These are phyloP conservation scores for Heterodera filipjevi DNA, from an alignment of 2,888 invertebrate species.

Conservation along the genomic window DNA sequence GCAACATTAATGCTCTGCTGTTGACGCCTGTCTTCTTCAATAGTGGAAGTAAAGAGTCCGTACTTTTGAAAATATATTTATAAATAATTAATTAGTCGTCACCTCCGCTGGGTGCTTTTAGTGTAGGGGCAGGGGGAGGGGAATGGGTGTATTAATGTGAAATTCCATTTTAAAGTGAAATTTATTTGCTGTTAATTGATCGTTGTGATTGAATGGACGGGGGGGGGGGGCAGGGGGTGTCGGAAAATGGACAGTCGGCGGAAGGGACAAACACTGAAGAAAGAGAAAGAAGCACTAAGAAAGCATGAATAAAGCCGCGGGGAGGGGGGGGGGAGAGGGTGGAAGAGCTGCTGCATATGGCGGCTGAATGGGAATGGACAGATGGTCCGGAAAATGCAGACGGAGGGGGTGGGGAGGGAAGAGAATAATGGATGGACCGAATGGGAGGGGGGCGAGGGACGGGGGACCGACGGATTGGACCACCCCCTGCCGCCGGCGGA, in stretches of 20 bases:
- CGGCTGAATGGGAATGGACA: background rate
- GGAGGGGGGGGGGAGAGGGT: background rate
- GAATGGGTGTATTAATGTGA: background rate
- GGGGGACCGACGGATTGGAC: background rate
- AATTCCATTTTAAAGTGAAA: conserved; percentile 12
- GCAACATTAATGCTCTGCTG: background rate
- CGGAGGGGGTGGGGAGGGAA: background rate
- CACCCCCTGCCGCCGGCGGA: background rate
- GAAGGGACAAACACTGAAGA: background rate
- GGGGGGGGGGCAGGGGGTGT: background rate
- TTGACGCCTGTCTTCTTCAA: background rate
- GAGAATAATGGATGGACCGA: conserved; percentile 3
- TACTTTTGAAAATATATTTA: background rate
- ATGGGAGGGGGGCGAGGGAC: background rate
- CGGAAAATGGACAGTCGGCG: background rate
- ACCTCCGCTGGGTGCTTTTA: background rate
- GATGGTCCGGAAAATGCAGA: background rate
- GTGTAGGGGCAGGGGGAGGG: background rate
- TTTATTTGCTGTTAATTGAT: conserved; percentile 9
- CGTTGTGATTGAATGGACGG: background rate
- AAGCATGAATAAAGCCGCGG: background rate
- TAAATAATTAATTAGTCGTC: background rate
- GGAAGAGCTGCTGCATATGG: background rate
- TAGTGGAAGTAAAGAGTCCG: background rate
- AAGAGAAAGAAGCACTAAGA: background rate